Conservation (phyloP, 2,888 invertebrate species). For the Epistrophella euchroma region DNA sequence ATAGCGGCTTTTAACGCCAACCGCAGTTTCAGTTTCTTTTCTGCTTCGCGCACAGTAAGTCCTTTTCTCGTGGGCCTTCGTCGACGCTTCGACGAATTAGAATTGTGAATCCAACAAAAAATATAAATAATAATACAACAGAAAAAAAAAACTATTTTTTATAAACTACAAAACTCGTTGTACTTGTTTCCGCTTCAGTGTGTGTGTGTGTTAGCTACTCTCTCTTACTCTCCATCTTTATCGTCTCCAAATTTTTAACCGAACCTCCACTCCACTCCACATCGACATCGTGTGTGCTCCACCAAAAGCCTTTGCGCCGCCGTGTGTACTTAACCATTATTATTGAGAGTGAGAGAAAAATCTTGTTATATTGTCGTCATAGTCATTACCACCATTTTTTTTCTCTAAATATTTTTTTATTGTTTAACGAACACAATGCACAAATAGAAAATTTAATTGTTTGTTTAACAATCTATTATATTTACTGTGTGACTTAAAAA, state of each 20-base stretch:
- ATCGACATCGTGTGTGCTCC: constrained; percentile 48
- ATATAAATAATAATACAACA: constrained; percentile 40
- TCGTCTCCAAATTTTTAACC: constrained; percentile 37
- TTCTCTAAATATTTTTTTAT: constrained; percentile 16
- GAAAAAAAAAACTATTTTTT: constrained; percentile 26
- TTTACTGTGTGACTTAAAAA: constrained; percentile 46
- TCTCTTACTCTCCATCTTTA: constrained; percentile 55
- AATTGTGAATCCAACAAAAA: constrained; percentile 46
- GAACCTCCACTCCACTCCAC: constrained; percentile 40
- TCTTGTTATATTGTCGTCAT: constrained; percentile 42
- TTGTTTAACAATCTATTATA: constrained; percentile 63
- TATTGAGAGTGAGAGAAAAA: constrained; percentile 70
- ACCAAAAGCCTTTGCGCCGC: constrained; percentile 65
- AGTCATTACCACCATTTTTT: constrained; percentile 40
- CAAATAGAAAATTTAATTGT: constrained; percentile 70
- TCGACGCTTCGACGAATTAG: constrained; percentile 44
- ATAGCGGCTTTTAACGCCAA: constrained; percentile 68
- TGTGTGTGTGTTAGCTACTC: constrained; percentile 70
- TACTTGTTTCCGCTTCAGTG: constrained; percentile 67
- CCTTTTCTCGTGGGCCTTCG: constrained; percentile 56
- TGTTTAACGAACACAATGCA: constrained; percentile 61
- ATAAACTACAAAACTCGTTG: constrained; percentile 73
- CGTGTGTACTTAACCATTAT: constrained; percentile 68
- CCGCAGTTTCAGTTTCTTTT: constrained; percentile 74
- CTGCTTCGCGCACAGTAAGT: constrained; percentile 72